phyloP scores from a whole-genome alignment of 92 coral and sea anemone genomes.

The Porites evermanni region DNA sequence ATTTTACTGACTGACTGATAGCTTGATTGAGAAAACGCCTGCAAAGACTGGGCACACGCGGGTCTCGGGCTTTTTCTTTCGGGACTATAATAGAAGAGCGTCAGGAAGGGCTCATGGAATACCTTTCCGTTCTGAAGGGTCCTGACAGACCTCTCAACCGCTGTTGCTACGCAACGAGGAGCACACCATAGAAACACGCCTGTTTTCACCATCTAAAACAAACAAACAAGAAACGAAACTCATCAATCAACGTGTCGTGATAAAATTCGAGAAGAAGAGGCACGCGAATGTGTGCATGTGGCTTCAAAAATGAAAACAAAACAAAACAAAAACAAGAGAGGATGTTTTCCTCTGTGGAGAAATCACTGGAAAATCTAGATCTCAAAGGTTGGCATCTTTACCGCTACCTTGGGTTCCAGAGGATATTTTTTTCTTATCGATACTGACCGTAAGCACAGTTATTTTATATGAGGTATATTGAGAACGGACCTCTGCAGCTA shows the following conservation, averaged over 20 bases:
- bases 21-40: slow-evolving; percentile 28
- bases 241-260: background rate
- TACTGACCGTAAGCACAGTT: no score
- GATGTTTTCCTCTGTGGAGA: no score
- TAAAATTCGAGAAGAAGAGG: no score
- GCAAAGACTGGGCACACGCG: slow-evolving; percentile 18
- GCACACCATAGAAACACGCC: slow-evolving; percentile 74
- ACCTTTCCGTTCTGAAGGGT: slow-evolving; percentile 49
- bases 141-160: slow-evolving; percentile 69
- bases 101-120: slow-evolving; percentile 64
- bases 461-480: no score
- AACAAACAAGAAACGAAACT: background rate
- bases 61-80: slow-evolving; percentile 44
- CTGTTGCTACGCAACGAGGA: slow-evolving; percentile 75
- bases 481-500: no score
- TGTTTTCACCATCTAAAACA: slow-evolving; percentile 3
- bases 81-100: slow-evolving; percentile 56
- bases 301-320: no score
- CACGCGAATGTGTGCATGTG: no score
- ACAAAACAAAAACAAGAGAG: no score
- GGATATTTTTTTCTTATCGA: no score
- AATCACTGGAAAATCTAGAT: no score
- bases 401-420: no score
- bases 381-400: no score
- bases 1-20: slow-evolving; percentile 49